Evolutionary conservation across 1,140 invertebrate species (phyloP), one percentile per base, ranked within the genome.

Genomic region (Drosophila athabasca): DNA sequence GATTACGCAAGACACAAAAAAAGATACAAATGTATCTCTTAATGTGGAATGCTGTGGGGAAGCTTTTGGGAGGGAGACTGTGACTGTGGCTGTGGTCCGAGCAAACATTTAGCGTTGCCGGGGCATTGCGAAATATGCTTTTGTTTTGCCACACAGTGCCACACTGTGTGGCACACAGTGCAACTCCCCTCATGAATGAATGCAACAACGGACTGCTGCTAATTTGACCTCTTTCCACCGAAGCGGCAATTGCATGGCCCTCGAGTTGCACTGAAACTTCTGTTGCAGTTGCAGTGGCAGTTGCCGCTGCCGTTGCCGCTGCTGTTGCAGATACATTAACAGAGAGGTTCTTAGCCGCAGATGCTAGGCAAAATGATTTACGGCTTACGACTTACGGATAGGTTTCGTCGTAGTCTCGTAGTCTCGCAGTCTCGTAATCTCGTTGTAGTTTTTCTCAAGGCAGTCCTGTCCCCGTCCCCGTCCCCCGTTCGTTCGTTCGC

Each of bases 181-280:
- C 59, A 52, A 54, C 71, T 73, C 64, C 61, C 80, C 61, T 44
- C 75, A 71, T 39, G 35, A 39, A 39, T 39, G 35, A 39, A 39
- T 39, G 11, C 35, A 39, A 39, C 11, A 11, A 11, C 35, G 35
- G 17, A 19, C 17, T 19, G 1, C 35, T 39, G 83, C 71, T 87
- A 87, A 88, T 88, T 39, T 88, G 83, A 87, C 83, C 83, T 88
- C 83, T 87, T 87, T 87, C 66, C 83, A 88, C 50, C 79, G 71
- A 87, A 83, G 83, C 83, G 83, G 83, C 83, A 87, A 87, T 88
- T 88, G 82, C 60, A 79, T 52, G 82, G 82, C 82, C 82, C 82
- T 87, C 80, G 48, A 82, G 58, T 65, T 54, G 60, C 55, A 59
- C 51, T 64, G 51, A 59, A 78, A 68, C 41, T 65, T 48, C 65